phyloP scores from a whole-genome alignment of 2,113 vertebrate genomes.

The Girardinichthys multiradiatus region DNA sequence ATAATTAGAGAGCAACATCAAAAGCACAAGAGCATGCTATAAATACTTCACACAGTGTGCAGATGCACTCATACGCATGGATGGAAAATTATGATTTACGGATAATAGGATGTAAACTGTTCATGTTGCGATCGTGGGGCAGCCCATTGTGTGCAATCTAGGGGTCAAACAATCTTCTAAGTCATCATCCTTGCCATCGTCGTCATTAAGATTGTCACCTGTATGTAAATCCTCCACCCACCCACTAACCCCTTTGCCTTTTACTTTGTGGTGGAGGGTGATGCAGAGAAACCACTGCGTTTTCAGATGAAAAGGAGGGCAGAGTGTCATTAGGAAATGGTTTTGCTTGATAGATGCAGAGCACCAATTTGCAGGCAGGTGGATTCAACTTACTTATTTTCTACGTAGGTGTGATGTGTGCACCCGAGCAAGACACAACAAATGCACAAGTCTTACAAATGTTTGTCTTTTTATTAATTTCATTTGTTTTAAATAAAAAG shows the following conservation, averaged over 20 bases:
- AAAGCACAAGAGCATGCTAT: conserved; percentile 50
- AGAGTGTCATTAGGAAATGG: conserved; percentile 61
- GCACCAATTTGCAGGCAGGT: conserved; percentile 62
- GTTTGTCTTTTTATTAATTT: conserved; percentile 67
- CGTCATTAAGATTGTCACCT: conserved; percentile 68
- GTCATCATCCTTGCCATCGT: conserved; percentile 56
- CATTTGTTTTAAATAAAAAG: conserved; percentile 78
- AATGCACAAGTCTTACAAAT: conserved; percentile 53
- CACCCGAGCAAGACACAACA: conserved; percentile 25
- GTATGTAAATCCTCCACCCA: conserved; percentile 36
- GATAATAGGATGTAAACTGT: conserved; percentile 52
- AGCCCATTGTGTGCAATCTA: neutral
- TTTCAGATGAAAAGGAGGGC: conserved; percentile 70
- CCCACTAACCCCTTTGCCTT: conserved; percentile 7
- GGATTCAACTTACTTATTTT: conserved; percentile 22
- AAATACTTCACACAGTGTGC: conserved; percentile 49
- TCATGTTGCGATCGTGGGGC: conserved; percentile 26
- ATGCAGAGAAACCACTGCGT: conserved; percentile 59
- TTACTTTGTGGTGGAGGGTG: conserved; percentile 35
- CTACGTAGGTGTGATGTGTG: conserved; percentile 25
- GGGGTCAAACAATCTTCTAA: conserved; percentile 55
- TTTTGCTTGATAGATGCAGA: conserved; percentile 43
- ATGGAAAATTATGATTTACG: conserved; percentile 61
- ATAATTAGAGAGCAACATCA: conserved; percentile 75
- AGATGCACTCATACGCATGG: conserved; percentile 28